Conservation (phyloP, 2,113 vertebrate species). For the Drymodes brunneopygia region DNA sequence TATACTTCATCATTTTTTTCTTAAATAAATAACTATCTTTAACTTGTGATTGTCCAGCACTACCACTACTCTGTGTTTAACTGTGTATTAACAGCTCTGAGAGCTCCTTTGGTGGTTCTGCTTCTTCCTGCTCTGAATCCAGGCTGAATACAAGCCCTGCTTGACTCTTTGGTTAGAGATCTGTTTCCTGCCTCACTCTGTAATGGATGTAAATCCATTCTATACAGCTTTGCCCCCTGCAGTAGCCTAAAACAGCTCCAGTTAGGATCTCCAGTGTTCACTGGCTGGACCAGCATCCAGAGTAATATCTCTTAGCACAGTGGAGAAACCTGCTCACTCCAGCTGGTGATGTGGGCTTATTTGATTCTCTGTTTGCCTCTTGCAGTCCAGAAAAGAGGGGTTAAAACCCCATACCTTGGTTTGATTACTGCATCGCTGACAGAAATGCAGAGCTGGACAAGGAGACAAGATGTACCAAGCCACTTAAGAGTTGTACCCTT, state of each 20-base stretch:
- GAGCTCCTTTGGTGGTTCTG: background rate
- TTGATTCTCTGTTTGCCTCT: background rate
- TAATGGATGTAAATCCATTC: background rate
- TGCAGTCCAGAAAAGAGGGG: background rate
- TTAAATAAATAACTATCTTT: conserved; percentile 57
- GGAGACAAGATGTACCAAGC: background rate
- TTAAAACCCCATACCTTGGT: background rate
- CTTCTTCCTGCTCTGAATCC: background rate
- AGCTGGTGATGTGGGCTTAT: background rate
- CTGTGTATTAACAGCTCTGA: background rate
- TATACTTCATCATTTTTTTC: conserved; percentile 38
- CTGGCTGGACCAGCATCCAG: background rate
- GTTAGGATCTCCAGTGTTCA: background rate
- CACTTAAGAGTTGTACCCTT: background rate
- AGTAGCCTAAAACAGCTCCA: background rate
- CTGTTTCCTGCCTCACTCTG: background rate
- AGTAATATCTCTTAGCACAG: background rate
- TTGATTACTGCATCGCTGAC: background rate
- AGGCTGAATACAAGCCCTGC: background rate
- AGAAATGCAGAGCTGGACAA: background rate
- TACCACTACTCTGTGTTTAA: background rate
- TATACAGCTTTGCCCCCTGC: background rate
- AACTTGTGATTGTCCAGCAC: conserved; percentile 22
- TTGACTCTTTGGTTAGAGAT: background rate
- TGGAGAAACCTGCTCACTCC: background rate